These are phyloP conservation scores for Polypterus senegalus DNA, from an alignment of 2,113 vertebrate species.

Conservation along the genomic window DNA sequence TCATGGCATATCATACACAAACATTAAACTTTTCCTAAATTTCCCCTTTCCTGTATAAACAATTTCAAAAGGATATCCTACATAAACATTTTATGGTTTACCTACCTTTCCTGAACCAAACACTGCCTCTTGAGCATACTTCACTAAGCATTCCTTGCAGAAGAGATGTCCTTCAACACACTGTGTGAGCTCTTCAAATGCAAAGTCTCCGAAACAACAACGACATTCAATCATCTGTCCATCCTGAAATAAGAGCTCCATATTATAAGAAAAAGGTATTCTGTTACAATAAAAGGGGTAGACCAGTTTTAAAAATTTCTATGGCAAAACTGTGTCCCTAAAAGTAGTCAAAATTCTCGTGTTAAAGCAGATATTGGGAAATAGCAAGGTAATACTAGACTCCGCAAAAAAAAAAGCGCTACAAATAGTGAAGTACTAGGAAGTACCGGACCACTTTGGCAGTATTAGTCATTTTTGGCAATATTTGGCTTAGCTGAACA, in stretches of 20 bases:
- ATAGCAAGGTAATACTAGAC: no score
- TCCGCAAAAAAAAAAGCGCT: no score
- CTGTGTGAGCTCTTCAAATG: conserved; percentile 90
- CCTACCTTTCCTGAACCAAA: conserved; percentile 86
- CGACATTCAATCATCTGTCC: conserved; percentile 94
- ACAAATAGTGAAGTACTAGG: no score
- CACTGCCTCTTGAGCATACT: conserved; percentile 91
- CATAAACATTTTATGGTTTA: neutral
- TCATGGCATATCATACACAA: no score
- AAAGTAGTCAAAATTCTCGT: conserved; percentile 7
- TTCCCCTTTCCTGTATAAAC: neutral
- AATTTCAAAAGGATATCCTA: neutral
- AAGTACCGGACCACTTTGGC: no score
- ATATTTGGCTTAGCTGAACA: no score
- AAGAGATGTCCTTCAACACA: conserved; percentile 91
- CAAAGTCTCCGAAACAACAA: conserved; percentile 89
- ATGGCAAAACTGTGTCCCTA: neutral
- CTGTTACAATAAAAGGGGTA: neutral
- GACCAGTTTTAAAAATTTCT: neutral
- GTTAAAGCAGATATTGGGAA: neutral
- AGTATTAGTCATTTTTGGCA: no score
- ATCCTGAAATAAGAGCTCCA: conserved; percentile 47
- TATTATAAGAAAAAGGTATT: neutral
- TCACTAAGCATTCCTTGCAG: conserved; percentile 94
- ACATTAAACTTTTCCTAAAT: no score